Conservation (phyloP, 2,113 vertebrate species). For the Nothobranchius kuhntae region DNA sequence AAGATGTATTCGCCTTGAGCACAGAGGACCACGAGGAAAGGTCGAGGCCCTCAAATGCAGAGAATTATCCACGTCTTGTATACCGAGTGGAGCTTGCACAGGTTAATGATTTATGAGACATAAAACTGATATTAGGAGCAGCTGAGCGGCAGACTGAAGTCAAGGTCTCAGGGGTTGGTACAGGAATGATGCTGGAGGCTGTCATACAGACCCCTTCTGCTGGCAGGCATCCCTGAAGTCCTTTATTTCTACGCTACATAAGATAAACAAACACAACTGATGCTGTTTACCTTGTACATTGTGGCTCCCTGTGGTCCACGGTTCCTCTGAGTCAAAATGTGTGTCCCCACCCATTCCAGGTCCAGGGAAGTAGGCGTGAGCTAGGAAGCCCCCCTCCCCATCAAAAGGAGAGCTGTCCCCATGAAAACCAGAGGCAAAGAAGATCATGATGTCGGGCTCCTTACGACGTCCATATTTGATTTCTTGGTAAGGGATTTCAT, state of each 20-base stretch:
- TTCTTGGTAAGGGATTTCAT: conserved; percentile 90
- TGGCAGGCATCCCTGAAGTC: neutral
- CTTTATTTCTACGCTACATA: conserved; percentile 3
- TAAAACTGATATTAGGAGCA: neutral
- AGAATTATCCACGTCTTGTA: neutral
- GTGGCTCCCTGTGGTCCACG: conserved; percentile 91
- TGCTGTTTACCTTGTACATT: conserved; percentile 86
- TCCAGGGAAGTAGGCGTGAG: conserved; percentile 95
- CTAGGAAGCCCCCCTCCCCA: conserved; percentile 92
- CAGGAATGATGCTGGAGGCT: conserved; percentile 2
- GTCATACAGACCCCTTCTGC: neutral
- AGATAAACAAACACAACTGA: neutral
- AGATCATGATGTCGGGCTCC: conserved; percentile 96
- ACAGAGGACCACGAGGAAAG: too few relatives aligned
- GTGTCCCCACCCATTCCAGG: conserved; percentile 96
- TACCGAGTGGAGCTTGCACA: neutral
- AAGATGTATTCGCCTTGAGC: too few relatives aligned
- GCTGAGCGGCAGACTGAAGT: neutral
- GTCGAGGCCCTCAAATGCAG: neutral
- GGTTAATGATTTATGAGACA: neutral
- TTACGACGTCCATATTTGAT: conserved; percentile 88
- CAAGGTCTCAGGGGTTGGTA: neutral
- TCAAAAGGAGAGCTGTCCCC: conserved; percentile 98
- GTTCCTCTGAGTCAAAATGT: conserved; percentile 95
- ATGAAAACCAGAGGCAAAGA: conserved; percentile 95